phyloP scores from a whole-genome alignment of 2,888 invertebrate genomes.

The Zele albiditarsus region DNA sequence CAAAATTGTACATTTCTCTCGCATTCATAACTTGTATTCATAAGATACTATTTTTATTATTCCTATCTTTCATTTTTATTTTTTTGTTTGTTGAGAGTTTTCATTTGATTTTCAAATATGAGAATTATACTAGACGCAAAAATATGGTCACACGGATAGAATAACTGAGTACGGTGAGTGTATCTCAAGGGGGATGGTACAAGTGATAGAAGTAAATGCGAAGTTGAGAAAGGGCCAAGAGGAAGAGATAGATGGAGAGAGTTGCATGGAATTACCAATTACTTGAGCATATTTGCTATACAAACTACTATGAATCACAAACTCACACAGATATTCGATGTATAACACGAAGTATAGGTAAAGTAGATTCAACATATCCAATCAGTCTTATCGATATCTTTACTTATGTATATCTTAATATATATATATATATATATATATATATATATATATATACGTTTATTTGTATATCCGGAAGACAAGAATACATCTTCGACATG shows the following conservation, averaged over 20 bases:
- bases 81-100: not conserved
- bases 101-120: constrained; percentile 15
- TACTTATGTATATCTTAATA: not conserved
- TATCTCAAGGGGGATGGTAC: not conserved
- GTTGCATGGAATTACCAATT: constrained; percentile 22
- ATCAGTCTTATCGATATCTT: not conserved
- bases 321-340: not conserved
- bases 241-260: constrained; percentile 20
- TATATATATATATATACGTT: not conserved
- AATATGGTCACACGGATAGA: not conserved
- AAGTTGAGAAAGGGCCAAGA: constrained; percentile 15
- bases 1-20: not conserved
- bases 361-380: not conserved
- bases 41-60: not conserved
- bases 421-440: no score
- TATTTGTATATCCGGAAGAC: no score
- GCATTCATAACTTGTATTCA: not conserved
- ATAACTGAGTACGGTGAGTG: not conserved
- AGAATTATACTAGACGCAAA: constrained; percentile 1
- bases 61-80: not conserved
- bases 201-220: not conserved
- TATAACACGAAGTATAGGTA: not conserved
- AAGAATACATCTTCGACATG: no score
- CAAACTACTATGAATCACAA: constrained; percentile 16
- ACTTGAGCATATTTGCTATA: constrained; percentile 22